A percentile compares a stretch with the other conserved stretches of the same genome.
These are phyloP conservation scores for Epiblema foenella DNA, from an alignment of 2,888 invertebrate genomes.

Conservation along the genomic window DNA sequence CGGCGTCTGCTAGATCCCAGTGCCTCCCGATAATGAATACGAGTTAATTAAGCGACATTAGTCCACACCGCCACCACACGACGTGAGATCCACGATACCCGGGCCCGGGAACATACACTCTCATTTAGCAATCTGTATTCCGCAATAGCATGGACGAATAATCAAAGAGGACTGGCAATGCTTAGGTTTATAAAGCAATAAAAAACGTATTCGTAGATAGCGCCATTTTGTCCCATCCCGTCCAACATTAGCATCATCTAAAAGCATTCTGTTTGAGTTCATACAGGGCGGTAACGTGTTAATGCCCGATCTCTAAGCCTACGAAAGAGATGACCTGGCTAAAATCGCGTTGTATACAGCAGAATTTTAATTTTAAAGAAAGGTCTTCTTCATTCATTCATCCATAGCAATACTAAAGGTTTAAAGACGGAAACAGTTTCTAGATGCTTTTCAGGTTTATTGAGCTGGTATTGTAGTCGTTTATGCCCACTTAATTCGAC, in stretches of 20 bases:
- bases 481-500: constrained; percentile 12
- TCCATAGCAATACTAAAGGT: constrained; percentile 23
- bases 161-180: background rate
- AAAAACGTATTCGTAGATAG: too few relatives aligned
- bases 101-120: constrained; percentile 39
- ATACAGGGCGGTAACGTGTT: too few relatives aligned
- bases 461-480: constrained; percentile 21
- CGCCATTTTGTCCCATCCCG: too few relatives aligned
- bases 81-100: constrained; percentile 64
- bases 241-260: too few relatives aligned
- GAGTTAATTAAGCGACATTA: constrained; percentile 83
- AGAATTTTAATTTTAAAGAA: background rate
- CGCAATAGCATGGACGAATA: constrained; percentile 1
- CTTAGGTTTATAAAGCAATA: background rate
- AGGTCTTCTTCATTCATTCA: background rate
- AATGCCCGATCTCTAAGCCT: too few relatives aligned
- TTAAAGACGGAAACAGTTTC: constrained; percentile 24
- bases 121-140: constrained; percentile 27
- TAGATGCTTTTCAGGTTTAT: constrained; percentile 18
- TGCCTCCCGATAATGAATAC: constrained; percentile 77
- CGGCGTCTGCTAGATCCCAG: constrained; percentile 63
- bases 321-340: background rate
- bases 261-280: too few relatives aligned
- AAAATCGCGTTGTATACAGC: background rate
- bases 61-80: constrained; percentile 79